Evolutionary conservation across 2,888 invertebrate species (phyloP).

Genomic region (Tiliacea aurago): DNA sequence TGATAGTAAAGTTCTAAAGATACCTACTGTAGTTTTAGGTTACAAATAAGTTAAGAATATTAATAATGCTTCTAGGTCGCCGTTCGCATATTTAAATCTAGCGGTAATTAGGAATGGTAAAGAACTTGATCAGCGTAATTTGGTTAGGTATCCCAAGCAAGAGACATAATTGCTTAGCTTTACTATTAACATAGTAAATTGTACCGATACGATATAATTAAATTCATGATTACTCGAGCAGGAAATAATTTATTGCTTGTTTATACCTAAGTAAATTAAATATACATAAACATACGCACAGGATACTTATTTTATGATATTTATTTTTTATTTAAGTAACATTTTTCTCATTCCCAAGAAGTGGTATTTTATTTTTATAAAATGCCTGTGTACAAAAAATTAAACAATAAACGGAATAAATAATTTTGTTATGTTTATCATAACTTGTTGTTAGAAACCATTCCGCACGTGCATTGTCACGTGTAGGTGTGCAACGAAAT

Average conservation of each 20-base stretch:
- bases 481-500: neutral
- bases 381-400: no score
- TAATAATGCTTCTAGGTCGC: neutral
- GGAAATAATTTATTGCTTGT: neutral
- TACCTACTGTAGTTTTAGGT: no score
- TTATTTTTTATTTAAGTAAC: neutral
- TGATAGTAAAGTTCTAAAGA: neutral
- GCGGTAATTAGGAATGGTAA: neutral
- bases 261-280: neutral
- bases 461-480: neutral
- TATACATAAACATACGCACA: neutral
- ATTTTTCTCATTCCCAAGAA: neutral
- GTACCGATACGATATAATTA: neutral
- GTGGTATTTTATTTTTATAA: neutral
- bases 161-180: neutral
- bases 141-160: neutral
- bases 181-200: neutral
- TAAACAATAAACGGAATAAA: no score
- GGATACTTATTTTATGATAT: neutral
- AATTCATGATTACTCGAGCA: neutral
- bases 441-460: neutral
- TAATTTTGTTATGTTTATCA: neutral
- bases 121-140: constrained; percentile 2
- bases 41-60: neutral
- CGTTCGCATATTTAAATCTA: neutral